Evolutionary conservation across 2,113 vertebrate genomes (phyloP).

Genomic region (Oostethus manadensis): DNA sequence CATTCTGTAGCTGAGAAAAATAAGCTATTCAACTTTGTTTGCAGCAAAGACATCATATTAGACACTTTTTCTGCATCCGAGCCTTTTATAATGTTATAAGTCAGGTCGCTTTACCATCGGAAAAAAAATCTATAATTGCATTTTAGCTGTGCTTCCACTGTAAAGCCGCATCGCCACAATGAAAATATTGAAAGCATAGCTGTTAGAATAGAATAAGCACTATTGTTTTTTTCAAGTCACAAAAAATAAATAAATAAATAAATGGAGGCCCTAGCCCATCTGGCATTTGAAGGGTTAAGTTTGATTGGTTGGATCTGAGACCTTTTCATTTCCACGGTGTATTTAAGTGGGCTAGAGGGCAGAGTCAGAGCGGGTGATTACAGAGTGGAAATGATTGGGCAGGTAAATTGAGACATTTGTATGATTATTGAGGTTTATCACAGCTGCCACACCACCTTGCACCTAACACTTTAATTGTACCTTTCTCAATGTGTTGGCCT

Average conservation of each 20-base stretch:
- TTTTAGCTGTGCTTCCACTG: background rate
- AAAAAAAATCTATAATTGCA: background rate
- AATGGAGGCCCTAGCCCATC: background rate
- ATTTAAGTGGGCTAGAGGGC: conserved; percentile 54
- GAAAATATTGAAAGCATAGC: background rate
- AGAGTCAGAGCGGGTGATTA: conserved; percentile 55
- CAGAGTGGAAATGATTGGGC: conserved; percentile 53
- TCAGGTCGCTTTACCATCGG: background rate
- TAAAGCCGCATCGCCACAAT: background rate
- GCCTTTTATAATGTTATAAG: too few relatives aligned
- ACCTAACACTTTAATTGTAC: conserved; percentile 48
- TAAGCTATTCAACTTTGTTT: background rate
- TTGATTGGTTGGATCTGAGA: conserved; percentile 47
- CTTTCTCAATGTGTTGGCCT: conserved; percentile 41
- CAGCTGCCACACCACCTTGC: conserved; percentile 59
- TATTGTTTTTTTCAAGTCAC: background rate
- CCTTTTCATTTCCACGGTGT: conserved; percentile 36
- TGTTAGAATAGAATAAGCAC: conserved; percentile 10
- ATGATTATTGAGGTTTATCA: conserved; percentile 60
- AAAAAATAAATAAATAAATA: too few relatives aligned
- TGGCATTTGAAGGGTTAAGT: conserved; percentile 28
- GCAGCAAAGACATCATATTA: too few relatives aligned
- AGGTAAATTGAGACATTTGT: conserved; percentile 64
- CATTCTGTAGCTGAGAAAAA: background rate
- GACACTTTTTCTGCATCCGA: background rate